Evolutionary conservation across 2,888 invertebrate species (phyloP).

Genomic region (Helicoverpa assulta): DNA sequence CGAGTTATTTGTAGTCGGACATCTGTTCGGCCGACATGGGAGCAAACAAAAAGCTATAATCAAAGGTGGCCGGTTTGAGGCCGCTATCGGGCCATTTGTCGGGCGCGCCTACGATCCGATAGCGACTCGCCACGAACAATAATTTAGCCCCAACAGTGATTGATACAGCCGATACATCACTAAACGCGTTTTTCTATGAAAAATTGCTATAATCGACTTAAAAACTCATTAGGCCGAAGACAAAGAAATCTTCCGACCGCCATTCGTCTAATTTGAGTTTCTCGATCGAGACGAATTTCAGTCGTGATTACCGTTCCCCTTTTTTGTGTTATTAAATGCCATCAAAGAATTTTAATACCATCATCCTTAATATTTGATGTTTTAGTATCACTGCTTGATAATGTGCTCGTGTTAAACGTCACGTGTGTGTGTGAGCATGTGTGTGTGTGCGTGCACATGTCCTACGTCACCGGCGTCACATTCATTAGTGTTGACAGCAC

Average conservation of each 20-base stretch:
- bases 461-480: slow-evolving; percentile 79
- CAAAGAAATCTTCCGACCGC: slow-evolving; percentile 88
- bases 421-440: slow-evolving; percentile 1
- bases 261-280: slow-evolving; percentile 88
- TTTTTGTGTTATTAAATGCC: slow-evolving; percentile 82
- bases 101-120: slow-evolving; percentile 78
- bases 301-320: slow-evolving; percentile 82
- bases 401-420: slow-evolving; percentile 37
- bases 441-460: slow-evolving; percentile 70
- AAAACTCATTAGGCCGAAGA: slow-evolving; percentile 90
- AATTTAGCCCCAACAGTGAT: slow-evolving; percentile 88
- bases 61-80: slow-evolving; percentile 64
- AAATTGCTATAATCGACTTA: slow-evolving; percentile 90
- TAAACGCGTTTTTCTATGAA: slow-evolving; percentile 90
- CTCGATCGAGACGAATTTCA: slow-evolving; percentile 88
- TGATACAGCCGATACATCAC: slow-evolving; percentile 90
- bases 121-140: slow-evolving; percentile 80
- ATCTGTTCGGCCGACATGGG: slow-evolving; percentile 57
- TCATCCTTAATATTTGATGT: slow-evolving; percentile 62
- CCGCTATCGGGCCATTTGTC: slow-evolving; percentile 75
- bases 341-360: slow-evolving; percentile 77
- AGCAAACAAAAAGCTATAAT: slow-evolving; percentile 65
- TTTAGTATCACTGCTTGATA: slow-evolving; percentile 58
- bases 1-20: slow-evolving; percentile 60
- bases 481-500: slow-evolving; percentile 85